Base-by-base conservation (phyloP, 2,113 vertebrate genomes). In the Macquaria australasica region DNA sequence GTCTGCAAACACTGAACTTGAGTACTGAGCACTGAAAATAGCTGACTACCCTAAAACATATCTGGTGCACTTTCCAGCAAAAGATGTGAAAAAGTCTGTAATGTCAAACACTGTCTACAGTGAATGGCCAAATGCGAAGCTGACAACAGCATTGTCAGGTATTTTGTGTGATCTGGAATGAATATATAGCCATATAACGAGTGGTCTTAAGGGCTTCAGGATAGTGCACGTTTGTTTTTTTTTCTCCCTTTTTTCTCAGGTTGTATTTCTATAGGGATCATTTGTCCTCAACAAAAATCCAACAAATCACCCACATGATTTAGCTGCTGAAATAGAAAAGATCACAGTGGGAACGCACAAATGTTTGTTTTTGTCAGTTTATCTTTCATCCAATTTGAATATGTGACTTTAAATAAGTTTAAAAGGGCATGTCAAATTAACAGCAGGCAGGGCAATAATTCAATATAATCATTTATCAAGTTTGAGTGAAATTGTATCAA, bases 41-140 rank as follows among this genome's bases (percentile, higher is more conserved):
- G 91, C 92, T 90, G 92, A 91, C 91, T 89, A 23, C 73, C 73
- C 82, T 64, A 34, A 88, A 90, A 91, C 41, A 77, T 51, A 59
- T 81, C 31, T 45, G 34, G 58, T 75, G 81, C 80, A 82, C 80
- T 90, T 80, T 85, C 34, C 80, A 78, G 81, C 84, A 79, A 74
- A 87, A 84, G 53, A 86, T 87, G 58, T 48, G 68, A 82, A 77
- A 56, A 45, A 28, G 14, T 48, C 16, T 81, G 56, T 73, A 50
- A 80, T 86, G 82, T 88, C 68, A 78, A 87, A 73, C 9, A 23
- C 11, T 45, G 66, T 62, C 67, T 84, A 5, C 70, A 34, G 79
- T 41, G 51, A 70, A 39, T 34, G 86, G 51, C 72, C 39, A 39
- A 83, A 79, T 18, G 2, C 67, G 59, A 48, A 72, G 84, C 81